Evolutionary conservation across 2,888 invertebrate genomes (phyloP).

Genomic region (Rhagonycha fulva): DNA sequence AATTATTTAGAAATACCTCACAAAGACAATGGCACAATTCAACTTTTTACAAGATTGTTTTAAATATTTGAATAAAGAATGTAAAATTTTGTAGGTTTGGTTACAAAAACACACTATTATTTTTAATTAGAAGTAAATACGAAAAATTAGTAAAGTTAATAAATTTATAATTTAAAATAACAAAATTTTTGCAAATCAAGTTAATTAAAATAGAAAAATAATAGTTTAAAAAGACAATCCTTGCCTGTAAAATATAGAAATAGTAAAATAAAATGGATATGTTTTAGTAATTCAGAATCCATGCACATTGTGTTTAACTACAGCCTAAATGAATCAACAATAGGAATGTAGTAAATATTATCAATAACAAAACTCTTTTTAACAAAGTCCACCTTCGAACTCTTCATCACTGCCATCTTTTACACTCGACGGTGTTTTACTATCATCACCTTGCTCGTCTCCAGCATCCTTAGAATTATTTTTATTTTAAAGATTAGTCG

Average conservation of each 20-base stretch:
- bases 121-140: background rate
- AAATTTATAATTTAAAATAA: background rate
- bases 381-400: constrained; percentile 33
- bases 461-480: constrained; percentile 1
- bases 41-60: background rate
- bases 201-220: background rate
- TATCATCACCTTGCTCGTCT: constrained; percentile 1
- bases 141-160: background rate
- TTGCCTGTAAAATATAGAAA: background rate
- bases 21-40: background rate
- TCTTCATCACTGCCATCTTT: constrained; percentile 30
- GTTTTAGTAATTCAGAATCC: constrained; percentile 5
- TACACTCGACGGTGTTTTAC: background rate
- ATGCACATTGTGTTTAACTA: constrained; percentile 9
- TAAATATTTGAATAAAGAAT: background rate
- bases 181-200: background rate
- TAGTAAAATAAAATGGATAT: constrained; percentile 2
- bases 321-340: constrained; percentile 14
- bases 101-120: background rate
- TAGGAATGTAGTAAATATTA: constrained; percentile 19
- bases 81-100: background rate
- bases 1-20: background rate
- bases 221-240: background rate
- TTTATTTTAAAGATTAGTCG: background rate
- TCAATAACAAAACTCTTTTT: constrained; percentile 15